Evolutionary conservation across 35 echinoderm and acorn worm species (phyloP), one percentile per base, ranked within the genome.

Genomic region (Heliocidaris erythrogramma): DNA sequence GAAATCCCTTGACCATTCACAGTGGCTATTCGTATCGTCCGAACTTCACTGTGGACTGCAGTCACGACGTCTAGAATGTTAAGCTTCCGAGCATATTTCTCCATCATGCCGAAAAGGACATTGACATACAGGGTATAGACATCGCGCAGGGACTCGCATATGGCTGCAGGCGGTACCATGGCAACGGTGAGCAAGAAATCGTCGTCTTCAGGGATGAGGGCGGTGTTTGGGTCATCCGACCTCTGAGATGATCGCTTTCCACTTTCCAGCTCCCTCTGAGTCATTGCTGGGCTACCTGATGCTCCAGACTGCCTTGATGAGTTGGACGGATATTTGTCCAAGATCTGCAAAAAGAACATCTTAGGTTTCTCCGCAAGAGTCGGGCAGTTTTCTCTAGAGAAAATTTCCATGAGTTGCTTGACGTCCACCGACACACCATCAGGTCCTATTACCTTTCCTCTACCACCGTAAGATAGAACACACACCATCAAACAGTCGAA

Each of bases 381-480:
- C 30, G 98, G 98, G 29, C 96, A 99, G 86, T 98, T 99, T 18
- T 87, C 78, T 7, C 94, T 94, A 8, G 96, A 71, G 88, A 99
- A 99, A 35, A 99, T 99, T 31, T 99, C 96, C n/a, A 96, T 99
- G 14, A 99, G 95, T 89, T 99, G 96, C 9, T 95, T 91, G 93
- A 99, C 92, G 12, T 96, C 92, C 13, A 99, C 98, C 24, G 94
- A 89, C 11, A 96, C 95, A 18, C 95, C 92, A 60, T 99, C 98
- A 18, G 95, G 95, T n/a, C 96, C 98, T 2, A 96, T 90, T 48
- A 97, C 91, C 49, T 94, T 96, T 49, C 94, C 95, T 18, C 93
- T 49, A 1, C 89, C 59, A 24, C 98, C 98, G 13, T 94, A 90
- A 24, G 98, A 99, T 30, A 99, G 91, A 47, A 97, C 96, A 65